Percentiles rank a stretch among this genome's conserved stretches.
These are phyloP conservation scores for Polyommatus iphigenia DNA, from an alignment of 2,888 invertebrate species.

Conservation along the genomic window DNA sequence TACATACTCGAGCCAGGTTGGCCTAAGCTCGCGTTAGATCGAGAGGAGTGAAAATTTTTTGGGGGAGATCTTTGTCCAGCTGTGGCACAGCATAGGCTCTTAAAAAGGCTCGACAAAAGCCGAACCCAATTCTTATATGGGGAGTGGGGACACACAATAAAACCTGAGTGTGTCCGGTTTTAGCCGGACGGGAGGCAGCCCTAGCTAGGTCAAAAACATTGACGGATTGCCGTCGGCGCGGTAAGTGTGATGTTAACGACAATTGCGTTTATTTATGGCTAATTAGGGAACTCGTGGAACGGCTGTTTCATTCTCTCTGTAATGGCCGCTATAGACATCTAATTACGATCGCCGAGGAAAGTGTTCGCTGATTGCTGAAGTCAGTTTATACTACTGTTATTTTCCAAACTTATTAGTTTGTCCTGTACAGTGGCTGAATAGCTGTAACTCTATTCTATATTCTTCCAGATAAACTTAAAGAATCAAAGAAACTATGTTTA, in stretches of 20 bases:
- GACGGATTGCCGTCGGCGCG: slow-evolving; percentile 38
- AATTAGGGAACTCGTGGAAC: background rate
- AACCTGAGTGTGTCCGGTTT: too few species aligned
- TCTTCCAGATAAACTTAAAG: background rate
- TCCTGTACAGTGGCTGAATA: background rate
- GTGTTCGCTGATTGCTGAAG: background rate
- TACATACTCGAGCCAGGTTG: background rate
- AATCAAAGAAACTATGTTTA: background rate
- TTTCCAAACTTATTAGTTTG: background rate
- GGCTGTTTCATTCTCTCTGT: slow-evolving; percentile 4
- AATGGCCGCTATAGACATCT: background rate
- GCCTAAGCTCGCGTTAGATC: background rate
- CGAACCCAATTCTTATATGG: background rate
- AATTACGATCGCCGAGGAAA: background rate
- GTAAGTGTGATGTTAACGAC: slow-evolving; percentile 25
- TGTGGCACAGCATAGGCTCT: background rate
- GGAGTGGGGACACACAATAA: too few species aligned
- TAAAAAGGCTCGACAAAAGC: background rate
- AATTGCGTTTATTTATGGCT: slow-evolving; percentile 26
- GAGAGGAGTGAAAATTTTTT: too few species aligned
- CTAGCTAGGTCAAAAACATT: slow-evolving; percentile 47
- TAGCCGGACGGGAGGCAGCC: background rate
- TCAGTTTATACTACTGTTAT: background rate
- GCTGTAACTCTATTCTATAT: background rate
- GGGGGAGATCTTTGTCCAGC: background rate